These are phyloP conservation scores for Drosophila setosimentum DNA, from an alignment of 2,888 invertebrate genomes.

Conservation along the genomic window DNA sequence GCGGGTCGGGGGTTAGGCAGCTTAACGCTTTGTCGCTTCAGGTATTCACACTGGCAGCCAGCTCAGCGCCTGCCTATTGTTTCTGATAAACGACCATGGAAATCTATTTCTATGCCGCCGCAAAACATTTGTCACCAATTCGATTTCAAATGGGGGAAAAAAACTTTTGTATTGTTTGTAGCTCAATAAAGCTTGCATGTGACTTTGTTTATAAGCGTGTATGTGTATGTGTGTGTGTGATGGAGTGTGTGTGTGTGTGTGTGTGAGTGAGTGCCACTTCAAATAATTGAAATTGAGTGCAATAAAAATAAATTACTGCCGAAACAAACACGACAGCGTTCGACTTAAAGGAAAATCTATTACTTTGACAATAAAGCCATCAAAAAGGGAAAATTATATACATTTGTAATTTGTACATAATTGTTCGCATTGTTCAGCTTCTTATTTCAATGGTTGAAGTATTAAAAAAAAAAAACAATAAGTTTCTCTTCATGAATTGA, in stretches of 20 bases:
- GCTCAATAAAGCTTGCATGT: conserved; percentile 7
- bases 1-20: not conserved
- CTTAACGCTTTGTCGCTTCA: conserved; percentile 61
- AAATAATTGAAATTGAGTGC: conserved; percentile 46
- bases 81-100: conserved; percentile 73
- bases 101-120: conserved; percentile 62
- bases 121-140: conserved; percentile 69
- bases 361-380: not conserved
- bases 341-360: not conserved
- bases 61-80: conserved; percentile 60
- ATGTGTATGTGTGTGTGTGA: not conserved
- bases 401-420: not conserved
- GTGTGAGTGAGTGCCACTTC: conserved; percentile 14
- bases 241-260: not conserved
- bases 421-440: not conserved
- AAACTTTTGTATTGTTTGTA: not conserved
- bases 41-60: conserved; percentile 54
- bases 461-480: no score
- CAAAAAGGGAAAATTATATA: not conserved
- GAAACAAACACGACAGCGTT: not conserved
- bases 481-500: not conserved
- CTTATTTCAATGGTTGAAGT: not conserved
- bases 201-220: not conserved
- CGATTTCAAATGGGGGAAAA: conserved; percentile 28
- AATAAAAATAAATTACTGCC: conserved; percentile 29